A percentile compares a stretch with the other conserved stretches of the same genome.
Evolutionary conservation across 2,113 vertebrate genomes (phyloP).

Genomic region (Sinocyclocheilus anshuiensis): DNA sequence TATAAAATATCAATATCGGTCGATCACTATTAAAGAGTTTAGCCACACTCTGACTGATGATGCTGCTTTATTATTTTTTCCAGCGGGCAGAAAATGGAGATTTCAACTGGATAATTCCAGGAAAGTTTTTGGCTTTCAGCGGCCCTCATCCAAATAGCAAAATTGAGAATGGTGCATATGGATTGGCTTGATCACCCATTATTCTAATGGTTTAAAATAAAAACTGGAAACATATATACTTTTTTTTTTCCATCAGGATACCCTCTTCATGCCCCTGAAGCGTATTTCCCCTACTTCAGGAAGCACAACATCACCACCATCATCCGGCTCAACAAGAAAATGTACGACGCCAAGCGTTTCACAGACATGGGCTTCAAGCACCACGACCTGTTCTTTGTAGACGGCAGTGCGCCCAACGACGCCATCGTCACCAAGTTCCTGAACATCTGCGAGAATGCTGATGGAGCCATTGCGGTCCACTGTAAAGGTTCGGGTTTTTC

Average conservation of each 20-base stretch:
- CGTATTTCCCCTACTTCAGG: conserved; percentile 94
- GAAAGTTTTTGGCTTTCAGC: conserved; percentile 94
- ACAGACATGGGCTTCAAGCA: conserved; percentile 91
- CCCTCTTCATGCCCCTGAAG: conserved; percentile 92
- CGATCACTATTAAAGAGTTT: too few species aligned
- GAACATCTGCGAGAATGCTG: conserved; percentile 92
- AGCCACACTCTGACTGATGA: too few species aligned
- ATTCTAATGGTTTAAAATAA: too few species aligned
- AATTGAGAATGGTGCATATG: conserved; percentile 89
- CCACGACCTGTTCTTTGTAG: conserved; percentile 96
- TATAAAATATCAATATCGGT: too few species aligned
- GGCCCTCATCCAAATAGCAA: conserved; percentile 96
- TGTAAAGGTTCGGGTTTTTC: conserved; percentile 85
- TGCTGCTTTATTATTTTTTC: conserved; percentile 49
- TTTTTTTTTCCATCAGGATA: conserved; percentile 75
- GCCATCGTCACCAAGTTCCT: conserved; percentile 89
- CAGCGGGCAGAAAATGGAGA: conserved; percentile 97
- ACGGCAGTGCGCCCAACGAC: conserved; percentile 91
- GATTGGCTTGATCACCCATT: too few species aligned
- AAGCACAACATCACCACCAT: conserved; percentile 88
- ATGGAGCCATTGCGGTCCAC: conserved; percentile 91
- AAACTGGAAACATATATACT: too few species aligned
- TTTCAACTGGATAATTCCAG: conserved; percentile 98
- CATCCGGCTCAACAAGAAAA: conserved; percentile 93
- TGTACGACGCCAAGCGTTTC: conserved; percentile 93